Conservation (phyloP, 1,140 invertebrate genomes). For the Conus ventricosus region DNA sequence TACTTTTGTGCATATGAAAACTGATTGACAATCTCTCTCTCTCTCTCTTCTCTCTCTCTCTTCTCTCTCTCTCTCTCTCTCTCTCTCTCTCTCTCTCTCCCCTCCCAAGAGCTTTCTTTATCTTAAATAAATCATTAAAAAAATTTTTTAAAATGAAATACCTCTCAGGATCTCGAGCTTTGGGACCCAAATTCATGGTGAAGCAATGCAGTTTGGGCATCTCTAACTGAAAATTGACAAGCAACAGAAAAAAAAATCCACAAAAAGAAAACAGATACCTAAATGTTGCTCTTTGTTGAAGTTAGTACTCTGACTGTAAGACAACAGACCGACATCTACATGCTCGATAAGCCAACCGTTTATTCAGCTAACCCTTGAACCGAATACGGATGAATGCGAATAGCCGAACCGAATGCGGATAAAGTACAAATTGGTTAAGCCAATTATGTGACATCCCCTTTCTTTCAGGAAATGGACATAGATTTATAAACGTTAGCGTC, state of each 20-base stretch:
- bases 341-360: too few relatives aligned
- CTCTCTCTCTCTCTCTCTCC: neutral
- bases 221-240: constrained; percentile 53
- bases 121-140: neutral
- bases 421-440: too few relatives aligned
- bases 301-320: too few relatives aligned
- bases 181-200: constrained; percentile 63
- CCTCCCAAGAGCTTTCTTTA: neutral
- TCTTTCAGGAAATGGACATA: too few relatives aligned
- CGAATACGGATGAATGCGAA: too few relatives aligned
- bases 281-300: neutral
- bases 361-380: too few relatives aligned
- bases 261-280: neutral
- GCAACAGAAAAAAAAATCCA: constrained; percentile 12
- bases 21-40: neutral
- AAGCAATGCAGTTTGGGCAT: constrained; percentile 69
- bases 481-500: too few relatives aligned
- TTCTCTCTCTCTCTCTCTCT: neutral
- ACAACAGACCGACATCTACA: too few relatives aligned
- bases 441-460: too few relatives aligned
- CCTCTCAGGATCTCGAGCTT: constrained; percentile 68
- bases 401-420: too few relatives aligned
- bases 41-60: too few relatives aligned
- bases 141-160: constrained; percentile 24
- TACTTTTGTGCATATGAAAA: neutral